phyloP scores from a whole-genome alignment of 2,113 vertebrate genomes.

The Tachycineta bicolor region DNA sequence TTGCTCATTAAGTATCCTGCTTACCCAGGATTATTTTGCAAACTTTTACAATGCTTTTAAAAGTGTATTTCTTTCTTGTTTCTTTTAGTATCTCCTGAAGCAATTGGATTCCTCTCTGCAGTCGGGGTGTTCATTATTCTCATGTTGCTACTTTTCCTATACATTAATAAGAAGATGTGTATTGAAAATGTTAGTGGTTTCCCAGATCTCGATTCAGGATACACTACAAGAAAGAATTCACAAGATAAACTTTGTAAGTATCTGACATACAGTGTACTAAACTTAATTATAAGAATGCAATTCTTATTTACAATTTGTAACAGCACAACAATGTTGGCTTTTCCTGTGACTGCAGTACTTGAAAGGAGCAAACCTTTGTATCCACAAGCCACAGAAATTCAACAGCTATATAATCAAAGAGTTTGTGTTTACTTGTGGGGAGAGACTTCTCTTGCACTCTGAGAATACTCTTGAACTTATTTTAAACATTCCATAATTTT shows the following conservation, averaged over 20 bases:
- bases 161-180: constrained; percentile 96
- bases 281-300: neutral
- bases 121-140: constrained; percentile 92
- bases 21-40: neutral
- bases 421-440: neutral
- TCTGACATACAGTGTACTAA: neutral
- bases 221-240: constrained; percentile 81
- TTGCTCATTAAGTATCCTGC: neutral
- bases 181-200: constrained; percentile 89
- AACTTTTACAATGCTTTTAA: neutral
- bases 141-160: constrained; percentile 93
- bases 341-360: neutral
- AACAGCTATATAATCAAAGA: neutral
- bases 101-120: constrained; percentile 93
- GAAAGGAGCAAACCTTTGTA: neutral
- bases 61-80: constrained; percentile 55
- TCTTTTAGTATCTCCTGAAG: constrained; percentile 94
- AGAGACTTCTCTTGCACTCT: neutral
- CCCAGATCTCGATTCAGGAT: constrained; percentile 87
- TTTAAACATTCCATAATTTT: neutral
- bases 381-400: neutral
- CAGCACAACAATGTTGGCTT: neutral
- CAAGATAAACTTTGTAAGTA: constrained; percentile 85
- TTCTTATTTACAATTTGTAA: neutral
- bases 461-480: neutral